phyloP scores from a whole-genome alignment of 2,113 vertebrate species.

The Herpetotheres cachinnans region DNA sequence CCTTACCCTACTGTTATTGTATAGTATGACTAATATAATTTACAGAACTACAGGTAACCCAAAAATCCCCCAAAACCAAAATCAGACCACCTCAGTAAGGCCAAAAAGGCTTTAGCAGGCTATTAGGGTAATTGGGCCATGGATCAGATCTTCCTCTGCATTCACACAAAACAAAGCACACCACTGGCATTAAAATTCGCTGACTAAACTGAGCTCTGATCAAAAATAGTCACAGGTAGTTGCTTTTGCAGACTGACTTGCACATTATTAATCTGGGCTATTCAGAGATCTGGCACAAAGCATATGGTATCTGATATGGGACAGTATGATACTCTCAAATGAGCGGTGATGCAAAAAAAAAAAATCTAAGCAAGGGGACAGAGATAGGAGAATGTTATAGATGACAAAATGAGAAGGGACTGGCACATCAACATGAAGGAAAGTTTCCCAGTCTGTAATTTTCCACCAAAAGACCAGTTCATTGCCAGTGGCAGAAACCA shows the following conservation, averaged over 20 bases:
- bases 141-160: not conserved
- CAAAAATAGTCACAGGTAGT: not conserved
- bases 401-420: not conserved
- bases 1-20: not conserved
- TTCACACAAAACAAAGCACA: not conserved
- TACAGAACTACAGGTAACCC: not conserved
- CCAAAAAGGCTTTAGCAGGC: not conserved
- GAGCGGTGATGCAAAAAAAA: not conserved
- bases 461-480: not conserved
- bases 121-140: not conserved
- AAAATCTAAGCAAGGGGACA: not conserved
- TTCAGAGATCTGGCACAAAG: not conserved
- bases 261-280: not conserved
- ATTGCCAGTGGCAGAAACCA: not conserved
- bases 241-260: not conserved
- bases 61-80: not conserved
- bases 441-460: not conserved
- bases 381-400: rapidly evolving
- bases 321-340: not conserved
- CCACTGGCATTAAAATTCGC: not conserved
- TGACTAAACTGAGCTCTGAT: not conserved
- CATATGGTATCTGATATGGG: not conserved
- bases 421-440: not conserved
- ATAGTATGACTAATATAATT: not conserved
- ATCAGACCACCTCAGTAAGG: not conserved